Conservation (phyloP, 2,797 vertebrate genomes). For the Parambassis ranga region DNA sequence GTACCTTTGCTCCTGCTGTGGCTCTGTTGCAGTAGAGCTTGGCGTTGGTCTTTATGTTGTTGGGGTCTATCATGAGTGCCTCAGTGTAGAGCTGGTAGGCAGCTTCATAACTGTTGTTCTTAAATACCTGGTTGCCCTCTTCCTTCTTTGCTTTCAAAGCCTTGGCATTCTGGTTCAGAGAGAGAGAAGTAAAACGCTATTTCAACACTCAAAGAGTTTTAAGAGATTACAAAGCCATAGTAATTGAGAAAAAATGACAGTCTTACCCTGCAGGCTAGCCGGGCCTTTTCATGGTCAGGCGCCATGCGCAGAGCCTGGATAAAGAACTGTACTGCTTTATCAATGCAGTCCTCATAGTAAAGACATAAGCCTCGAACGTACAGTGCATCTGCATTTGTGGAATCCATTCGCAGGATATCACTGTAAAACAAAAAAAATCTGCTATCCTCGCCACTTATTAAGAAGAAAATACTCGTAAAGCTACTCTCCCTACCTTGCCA, state of each 20-base stretch:
- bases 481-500: constrained; percentile 87
- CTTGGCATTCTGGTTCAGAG: constrained; percentile 88
- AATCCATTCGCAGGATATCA: constrained; percentile 92
- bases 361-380: constrained; percentile 95
- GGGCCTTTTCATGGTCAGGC: constrained; percentile 93
- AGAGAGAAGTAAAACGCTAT: constrained; percentile 30
- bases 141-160: constrained; percentile 96
- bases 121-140: constrained; percentile 93
- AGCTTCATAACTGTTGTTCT: constrained; percentile 88
- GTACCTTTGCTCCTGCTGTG: constrained; percentile 92
- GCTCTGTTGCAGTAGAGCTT: constrained; percentile 97
- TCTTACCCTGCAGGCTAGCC: constrained; percentile 90
- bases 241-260: neutral
- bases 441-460: too few species aligned
- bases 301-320: constrained; percentile 95
- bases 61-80: constrained; percentile 92
- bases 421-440: constrained; percentile 60
- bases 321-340: constrained; percentile 96
- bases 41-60: constrained; percentile 98
- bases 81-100: constrained; percentile 92
- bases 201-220: neutral
- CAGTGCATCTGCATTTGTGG: constrained; percentile 92
- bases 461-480: too few species aligned
- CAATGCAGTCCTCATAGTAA: constrained; percentile 96
- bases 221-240: neutral